These are phyloP conservation scores for Nycticorax nycticorax DNA, from an alignment of 2,113 vertebrate species.

Conservation along the genomic window DNA sequence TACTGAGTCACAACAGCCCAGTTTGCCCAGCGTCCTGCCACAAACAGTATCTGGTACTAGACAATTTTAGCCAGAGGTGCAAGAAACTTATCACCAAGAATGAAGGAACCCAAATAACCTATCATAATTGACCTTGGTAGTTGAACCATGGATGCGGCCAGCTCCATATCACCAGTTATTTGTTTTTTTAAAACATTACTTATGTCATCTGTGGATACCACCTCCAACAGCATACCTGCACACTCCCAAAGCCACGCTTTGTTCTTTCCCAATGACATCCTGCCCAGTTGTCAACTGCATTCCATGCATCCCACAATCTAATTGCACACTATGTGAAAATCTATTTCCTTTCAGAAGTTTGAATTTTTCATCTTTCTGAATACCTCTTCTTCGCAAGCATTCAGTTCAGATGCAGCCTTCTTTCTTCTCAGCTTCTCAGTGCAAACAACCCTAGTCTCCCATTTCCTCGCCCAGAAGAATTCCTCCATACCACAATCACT, in stretches of 20 bases:
- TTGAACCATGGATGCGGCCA: background rate
- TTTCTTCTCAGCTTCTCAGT: background rate
- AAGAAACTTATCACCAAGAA: background rate
- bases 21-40: background rate
- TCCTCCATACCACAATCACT: background rate
- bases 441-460: background rate
- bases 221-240: background rate
- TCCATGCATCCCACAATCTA: background rate
- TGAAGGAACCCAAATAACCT: background rate
- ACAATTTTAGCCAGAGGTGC: background rate
- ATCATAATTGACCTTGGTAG: background rate
- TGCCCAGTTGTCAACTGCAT: background rate
- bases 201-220: background rate
- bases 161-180: background rate
- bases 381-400: background rate
- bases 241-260: background rate
- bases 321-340: background rate
- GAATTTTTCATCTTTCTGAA: background rate
- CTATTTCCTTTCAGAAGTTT: background rate
- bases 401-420: background rate
- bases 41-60: background rate
- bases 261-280: background rate
- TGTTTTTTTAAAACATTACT: background rate
- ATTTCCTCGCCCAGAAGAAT: background rate
- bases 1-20: slow-evolving; percentile 43